Percentiles rank a stretch among this genome's conserved stretches.
These are phyloP conservation scores for Tetrao urogallus DNA, from an alignment of 2,113 vertebrate genomes.

Conservation along the genomic window DNA sequence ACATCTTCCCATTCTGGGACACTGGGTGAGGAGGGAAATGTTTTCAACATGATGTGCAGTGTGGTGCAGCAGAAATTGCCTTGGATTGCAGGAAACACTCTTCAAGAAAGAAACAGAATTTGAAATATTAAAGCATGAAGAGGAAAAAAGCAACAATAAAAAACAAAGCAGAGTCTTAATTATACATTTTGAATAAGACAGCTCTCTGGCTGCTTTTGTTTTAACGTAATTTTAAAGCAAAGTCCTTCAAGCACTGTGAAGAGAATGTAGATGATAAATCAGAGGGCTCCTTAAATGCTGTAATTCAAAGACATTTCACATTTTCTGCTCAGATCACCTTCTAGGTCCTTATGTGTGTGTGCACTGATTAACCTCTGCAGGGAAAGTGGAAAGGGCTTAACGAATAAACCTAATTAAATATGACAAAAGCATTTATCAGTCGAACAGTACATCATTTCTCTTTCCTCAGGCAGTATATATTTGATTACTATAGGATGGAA, in stretches of 20 bases:
- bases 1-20: not conserved
- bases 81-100: not conserved
- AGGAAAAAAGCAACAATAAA: not conserved
- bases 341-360: not conserved
- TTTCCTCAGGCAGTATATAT: not conserved
- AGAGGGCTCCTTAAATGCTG: not conserved
- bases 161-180: not conserved
- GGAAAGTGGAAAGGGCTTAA: not conserved
- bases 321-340: not conserved
- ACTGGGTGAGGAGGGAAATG: not conserved
- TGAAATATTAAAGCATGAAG: not conserved
- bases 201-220: not conserved
- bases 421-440: not conserved
- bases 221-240: slow-evolving; percentile 32
- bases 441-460: not conserved
- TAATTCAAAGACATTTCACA: not conserved
- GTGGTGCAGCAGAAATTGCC: not conserved
- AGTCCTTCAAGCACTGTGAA: not conserved
- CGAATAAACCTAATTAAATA: slow-evolving; percentile 5
- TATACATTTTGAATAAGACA: slow-evolving; percentile 5
- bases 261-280: not conserved
- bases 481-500: not conserved
- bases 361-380: slow-evolving; percentile 7
- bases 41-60: not conserved
- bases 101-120: not conserved